Percentiles rank a stretch among this genome's conserved stretches.
phyloP scores from a whole-genome alignment of 2,888 invertebrate genomes.

The Protodeltote pygarga region DNA sequence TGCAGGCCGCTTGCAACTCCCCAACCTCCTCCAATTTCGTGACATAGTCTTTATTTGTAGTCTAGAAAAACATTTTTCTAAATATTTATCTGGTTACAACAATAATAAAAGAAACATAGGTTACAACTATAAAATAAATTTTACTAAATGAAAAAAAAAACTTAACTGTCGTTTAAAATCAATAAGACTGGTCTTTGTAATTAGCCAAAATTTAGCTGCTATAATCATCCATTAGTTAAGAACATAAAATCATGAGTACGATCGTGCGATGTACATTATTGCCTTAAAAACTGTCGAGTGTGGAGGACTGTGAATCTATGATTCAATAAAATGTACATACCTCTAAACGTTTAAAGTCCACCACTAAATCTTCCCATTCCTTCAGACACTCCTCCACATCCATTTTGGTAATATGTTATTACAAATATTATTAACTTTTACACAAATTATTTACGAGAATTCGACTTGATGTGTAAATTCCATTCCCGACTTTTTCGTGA shows the following conservation, averaged over 20 bases:
- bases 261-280: too few species aligned
- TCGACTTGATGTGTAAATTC: conserved; percentile 30
- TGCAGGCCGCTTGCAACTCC: conserved; percentile 94
- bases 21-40: conserved; percentile 94
- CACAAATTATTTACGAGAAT: conserved; percentile 37
- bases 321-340: conserved; percentile 84
- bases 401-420: conserved; percentile 66
- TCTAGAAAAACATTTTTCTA: conserved; percentile 76
- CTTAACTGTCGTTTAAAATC: too few species aligned
- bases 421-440: conserved; percentile 36
- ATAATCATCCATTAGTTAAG: too few species aligned
- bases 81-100: not conserved
- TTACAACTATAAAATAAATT: too few species aligned
- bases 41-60: conserved; percentile 93
- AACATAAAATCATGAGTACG: conserved; percentile 12
- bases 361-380: conserved; percentile 93
- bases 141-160: too few species aligned
- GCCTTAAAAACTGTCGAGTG: conserved; percentile 29
- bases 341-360: conserved; percentile 94
- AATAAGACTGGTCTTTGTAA: too few species aligned
- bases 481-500: conserved; percentile 43
- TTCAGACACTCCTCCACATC: conserved; percentile 89
- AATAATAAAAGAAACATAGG: too few species aligned
- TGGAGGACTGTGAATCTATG: conserved; percentile 17
- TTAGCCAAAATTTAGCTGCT: too few species aligned